These are phyloP conservation scores for Syndactyla subalaris DNA, from an alignment of 2,797 vertebrate genomes.

Conservation along the genomic window DNA sequence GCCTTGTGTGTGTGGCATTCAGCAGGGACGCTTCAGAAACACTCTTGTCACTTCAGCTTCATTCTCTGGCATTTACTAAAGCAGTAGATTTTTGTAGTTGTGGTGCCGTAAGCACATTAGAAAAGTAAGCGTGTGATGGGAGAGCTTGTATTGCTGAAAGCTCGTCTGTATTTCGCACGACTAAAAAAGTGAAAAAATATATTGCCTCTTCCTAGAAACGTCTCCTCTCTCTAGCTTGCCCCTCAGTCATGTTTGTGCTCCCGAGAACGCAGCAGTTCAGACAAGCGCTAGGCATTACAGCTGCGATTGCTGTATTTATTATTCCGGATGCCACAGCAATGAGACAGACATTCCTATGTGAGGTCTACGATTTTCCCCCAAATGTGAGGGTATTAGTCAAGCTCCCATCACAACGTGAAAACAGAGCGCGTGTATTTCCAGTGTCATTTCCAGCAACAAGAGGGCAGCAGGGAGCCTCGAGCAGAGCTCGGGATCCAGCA, in stretches of 20 bases:
- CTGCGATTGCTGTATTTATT: background rate
- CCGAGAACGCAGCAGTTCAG: background rate
- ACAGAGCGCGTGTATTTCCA: background rate
- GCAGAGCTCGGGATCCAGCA: background rate
- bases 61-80: background rate
- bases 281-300: background rate
- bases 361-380: slow-evolving; percentile 24
- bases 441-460: slow-evolving; percentile 48
- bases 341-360: slow-evolving; percentile 42
- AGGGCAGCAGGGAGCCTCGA: slow-evolving; percentile 68
- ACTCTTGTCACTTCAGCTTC: background rate
- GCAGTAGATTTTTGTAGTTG: background rate
- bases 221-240: background rate
- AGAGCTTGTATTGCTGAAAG: background rate
- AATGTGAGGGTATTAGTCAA: slow-evolving; percentile 34
- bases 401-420: background rate
- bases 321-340: slow-evolving; percentile 46
- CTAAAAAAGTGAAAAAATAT: background rate
- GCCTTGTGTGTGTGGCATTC: background rate
- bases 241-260: background rate
- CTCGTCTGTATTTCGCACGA: background rate
- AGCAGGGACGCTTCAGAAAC: background rate
- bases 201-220: background rate
- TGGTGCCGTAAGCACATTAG: background rate
- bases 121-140: background rate